Evolutionary conservation across 1,140 invertebrate genomes (phyloP), one percentile per base, ranked within the genome.

Genomic region (Prorops nasuta): DNA sequence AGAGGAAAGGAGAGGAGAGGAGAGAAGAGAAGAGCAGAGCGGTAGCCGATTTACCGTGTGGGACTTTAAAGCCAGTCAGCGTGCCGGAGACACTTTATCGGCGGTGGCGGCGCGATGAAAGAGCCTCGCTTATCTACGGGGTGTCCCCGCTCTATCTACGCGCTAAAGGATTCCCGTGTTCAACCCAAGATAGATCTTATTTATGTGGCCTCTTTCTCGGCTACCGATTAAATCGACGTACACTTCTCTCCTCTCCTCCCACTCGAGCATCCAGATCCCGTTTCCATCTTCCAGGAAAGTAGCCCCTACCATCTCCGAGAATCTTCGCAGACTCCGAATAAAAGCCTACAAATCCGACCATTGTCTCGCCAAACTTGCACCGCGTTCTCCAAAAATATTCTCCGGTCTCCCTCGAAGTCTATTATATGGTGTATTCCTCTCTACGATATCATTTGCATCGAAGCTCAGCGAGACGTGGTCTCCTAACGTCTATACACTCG

Each of bases 161-260:
- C 62, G 62, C 64, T 76, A 74, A 74, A 76, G 74, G 72, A 76
- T 77, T 76, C 74, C 55, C 72, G 63, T 76, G 75, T 76, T 74
- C 54, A 54, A 54, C 48, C 45, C 59, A 42, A 64, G 64, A 67
- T 69, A 69, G 64, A 75, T 73, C 71, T 77, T 75, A 72, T 77
- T 76, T 75, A 76, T 75, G 70, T 58, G 63, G 45, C 56, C 69
- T 56, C 58, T 62, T 66, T 61, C 58, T 47, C 63, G 47, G 69
- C 70, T 72, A 72, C 73, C 69, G 69, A 76, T 74, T 66, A 71
- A 69, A 65, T 72, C 62, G 63, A 70, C 63, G 53, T 40, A 43
- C 49, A 3, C 14, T 28, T 22, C 28, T 22, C 37, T 16, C 18
- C 18, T 35, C 38, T 20, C 17, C 24, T 35, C 16, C 17, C 50